These are phyloP conservation scores for Drosophila demipolita DNA, from an alignment of 2,888 invertebrate species.

Conservation along the genomic window DNA sequence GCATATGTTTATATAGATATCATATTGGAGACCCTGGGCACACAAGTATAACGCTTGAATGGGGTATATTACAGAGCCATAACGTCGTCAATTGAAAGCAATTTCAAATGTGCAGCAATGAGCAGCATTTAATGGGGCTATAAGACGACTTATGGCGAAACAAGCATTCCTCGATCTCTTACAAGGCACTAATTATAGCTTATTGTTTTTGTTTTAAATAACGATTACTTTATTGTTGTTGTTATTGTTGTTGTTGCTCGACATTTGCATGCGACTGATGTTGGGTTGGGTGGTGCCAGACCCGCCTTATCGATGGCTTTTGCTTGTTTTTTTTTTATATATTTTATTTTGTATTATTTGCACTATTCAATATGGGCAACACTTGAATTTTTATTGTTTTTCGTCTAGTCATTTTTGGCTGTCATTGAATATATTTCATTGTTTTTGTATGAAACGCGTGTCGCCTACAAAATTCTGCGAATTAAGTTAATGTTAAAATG, in stretches of 20 bases:
- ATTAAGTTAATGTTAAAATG: constrained; percentile 18
- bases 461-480: constrained; percentile 52
- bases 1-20: neutral
- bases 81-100: constrained; percentile 37
- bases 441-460: constrained; percentile 45
- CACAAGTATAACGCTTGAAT: constrained; percentile 2
- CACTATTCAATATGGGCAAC: constrained; percentile 57
- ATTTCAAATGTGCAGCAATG: constrained; percentile 21
- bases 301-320: constrained; percentile 60
- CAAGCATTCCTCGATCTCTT: constrained; percentile 20
- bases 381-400: constrained; percentile 19
- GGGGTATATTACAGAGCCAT: constrained; percentile 17
- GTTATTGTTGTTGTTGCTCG: constrained; percentile 11
- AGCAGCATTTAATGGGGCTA: constrained; percentile 33
- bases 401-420: constrained; percentile 56
- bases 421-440: constrained; percentile 67
- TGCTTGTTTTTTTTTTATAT: constrained; percentile 20
- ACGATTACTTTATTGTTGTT: constrained; percentile 44
- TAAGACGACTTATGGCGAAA: constrained; percentile 38
- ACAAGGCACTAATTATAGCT: constrained; percentile 44
- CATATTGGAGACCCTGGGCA: constrained; percentile 9
- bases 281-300: constrained; percentile 20
- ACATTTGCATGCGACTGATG: constrained; percentile 46
- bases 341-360: constrained; percentile 8
- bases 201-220: constrained; percentile 15